phyloP scores from a whole-genome alignment of 2,113 vertebrate genomes.

The Ia io region DNA sequence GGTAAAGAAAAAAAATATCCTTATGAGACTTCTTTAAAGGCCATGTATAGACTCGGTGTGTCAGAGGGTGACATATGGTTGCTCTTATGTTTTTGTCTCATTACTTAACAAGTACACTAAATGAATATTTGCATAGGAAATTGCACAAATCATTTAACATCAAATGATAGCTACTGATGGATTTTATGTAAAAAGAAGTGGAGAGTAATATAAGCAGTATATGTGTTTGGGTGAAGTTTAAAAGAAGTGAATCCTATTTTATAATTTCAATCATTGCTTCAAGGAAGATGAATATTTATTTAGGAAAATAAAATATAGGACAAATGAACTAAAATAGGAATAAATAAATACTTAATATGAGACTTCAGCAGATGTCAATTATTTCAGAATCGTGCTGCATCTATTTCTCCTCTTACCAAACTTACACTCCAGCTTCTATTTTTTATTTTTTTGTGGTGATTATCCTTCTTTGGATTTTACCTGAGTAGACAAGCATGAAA shows the following conservation, averaged over 20 bases:
- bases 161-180: background rate
- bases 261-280: background rate
- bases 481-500: slow-evolving; percentile 67
- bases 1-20: background rate
- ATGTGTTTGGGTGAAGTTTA: background rate
- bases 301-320: background rate
- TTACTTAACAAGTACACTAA: background rate
- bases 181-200: background rate
- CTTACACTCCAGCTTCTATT: background rate
- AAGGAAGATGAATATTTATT: background rate
- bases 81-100: background rate
- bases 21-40: background rate
- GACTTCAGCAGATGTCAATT: background rate
- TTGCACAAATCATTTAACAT: background rate
- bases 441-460: slow-evolving; percentile 11
- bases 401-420: background rate
- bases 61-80: background rate
- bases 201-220: background rate
- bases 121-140: background rate
- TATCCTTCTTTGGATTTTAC: slow-evolving; percentile 51
- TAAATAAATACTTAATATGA: background rate
- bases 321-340: background rate
- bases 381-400: background rate
- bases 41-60: background rate
- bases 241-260: background rate